Conservation (phyloP, 2,113 vertebrate genomes). For the Todiramphus chloris region DNA sequence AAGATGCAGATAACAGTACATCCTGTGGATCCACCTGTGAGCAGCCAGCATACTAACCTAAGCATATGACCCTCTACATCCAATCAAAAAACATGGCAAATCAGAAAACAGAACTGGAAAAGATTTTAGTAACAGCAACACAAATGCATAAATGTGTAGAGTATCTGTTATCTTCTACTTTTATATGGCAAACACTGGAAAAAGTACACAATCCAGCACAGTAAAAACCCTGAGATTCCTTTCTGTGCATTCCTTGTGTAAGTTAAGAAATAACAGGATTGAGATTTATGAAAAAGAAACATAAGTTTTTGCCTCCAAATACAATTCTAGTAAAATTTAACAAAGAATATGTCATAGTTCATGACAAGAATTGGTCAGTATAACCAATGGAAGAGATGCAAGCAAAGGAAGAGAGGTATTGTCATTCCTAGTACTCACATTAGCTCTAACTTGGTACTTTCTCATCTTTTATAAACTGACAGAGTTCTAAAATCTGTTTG, state of each 20-base stretch:
- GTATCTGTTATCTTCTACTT: background rate
- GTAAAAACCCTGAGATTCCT: background rate
- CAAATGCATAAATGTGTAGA: background rate
- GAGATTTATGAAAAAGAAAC: background rate
- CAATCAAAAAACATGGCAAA: background rate
- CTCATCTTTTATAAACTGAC: background rate
- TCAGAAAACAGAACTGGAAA: background rate
- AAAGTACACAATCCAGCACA: background rate
- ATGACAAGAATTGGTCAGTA: background rate
- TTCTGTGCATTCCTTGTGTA: background rate
- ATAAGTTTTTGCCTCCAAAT: background rate
- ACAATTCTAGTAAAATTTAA: background rate
- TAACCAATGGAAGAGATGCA: background rate
- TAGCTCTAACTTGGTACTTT: background rate
- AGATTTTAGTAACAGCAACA: background rate
- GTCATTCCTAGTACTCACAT: background rate
- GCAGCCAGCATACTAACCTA: background rate
- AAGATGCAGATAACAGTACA: background rate
- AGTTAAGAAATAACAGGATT: background rate
- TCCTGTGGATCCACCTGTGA: background rate
- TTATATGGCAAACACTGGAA: background rate
- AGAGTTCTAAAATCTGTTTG: background rate
- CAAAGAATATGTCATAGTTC: background rate
- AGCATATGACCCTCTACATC: background rate
- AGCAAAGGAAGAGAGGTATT: background rate